A percentile compares a stretch with the other conserved stretches of the same genome.
Conservation (phyloP, 2,797 vertebrate species). For the Acrossocheilus fasciatus region DNA sequence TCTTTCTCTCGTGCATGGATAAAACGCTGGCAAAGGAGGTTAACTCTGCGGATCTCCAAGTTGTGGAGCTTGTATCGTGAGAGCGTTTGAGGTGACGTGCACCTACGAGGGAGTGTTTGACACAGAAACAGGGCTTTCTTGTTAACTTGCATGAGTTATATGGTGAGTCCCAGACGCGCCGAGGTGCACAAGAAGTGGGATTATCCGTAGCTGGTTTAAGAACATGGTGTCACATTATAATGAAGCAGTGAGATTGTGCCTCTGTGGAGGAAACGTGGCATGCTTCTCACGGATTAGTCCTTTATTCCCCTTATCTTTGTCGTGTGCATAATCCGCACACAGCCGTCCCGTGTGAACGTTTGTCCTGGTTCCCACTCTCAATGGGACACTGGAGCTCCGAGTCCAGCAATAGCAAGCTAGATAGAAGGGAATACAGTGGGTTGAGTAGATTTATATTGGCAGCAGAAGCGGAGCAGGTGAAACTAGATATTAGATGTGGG, state of each 20-base stretch:
- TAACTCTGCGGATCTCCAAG: slow-evolving; percentile 16
- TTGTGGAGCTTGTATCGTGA: slow-evolving; percentile 9
- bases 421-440: not conserved
- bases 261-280: slow-evolving; percentile 75
- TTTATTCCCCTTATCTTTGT: slow-evolving; percentile 69
- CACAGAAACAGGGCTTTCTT: slow-evolving; percentile 17
- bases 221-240: slow-evolving; percentile 55
- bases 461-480: slow-evolving; percentile 19
- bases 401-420: slow-evolving; percentile 15
- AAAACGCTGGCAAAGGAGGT: slow-evolving; percentile 33
- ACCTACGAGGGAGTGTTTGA: slow-evolving; percentile 42
- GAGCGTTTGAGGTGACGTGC: slow-evolving; percentile 30
- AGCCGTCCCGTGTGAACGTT: slow-evolving; percentile 58
- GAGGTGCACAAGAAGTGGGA: slow-evolving; percentile 50
- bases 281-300: slow-evolving; percentile 82
- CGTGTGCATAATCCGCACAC: slow-evolving; percentile 81
- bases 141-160: not conserved
- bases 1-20: slow-evolving; percentile 23
- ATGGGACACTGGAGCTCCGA: slow-evolving; percentile 1
- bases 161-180: not conserved
- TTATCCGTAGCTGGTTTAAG: slow-evolving; percentile 54
- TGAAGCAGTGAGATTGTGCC: slow-evolving; percentile 64
- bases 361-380: slow-evolving; percentile 42
- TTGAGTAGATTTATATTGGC: slow-evolving; percentile 6
- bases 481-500: slow-evolving; percentile 40